phyloP scores from a whole-genome alignment of 2,888 invertebrate species.

The Nowickia ferox region DNA sequence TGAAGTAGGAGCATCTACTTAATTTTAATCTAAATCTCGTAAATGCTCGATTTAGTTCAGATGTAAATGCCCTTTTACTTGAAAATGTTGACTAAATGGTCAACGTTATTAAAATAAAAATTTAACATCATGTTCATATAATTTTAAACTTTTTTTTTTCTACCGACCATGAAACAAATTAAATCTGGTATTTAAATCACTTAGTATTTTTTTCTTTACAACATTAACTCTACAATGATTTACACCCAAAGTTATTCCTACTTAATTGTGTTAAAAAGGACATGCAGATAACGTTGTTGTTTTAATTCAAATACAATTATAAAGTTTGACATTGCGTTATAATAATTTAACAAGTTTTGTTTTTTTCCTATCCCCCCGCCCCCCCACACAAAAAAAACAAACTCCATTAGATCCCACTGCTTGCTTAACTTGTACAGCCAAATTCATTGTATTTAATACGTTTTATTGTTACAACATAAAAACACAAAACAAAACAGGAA shows the following conservation, averaged over 20 bases:
- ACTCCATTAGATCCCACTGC: not conserved
- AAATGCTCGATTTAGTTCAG: too few relatives aligned
- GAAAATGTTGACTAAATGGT: too few relatives aligned
- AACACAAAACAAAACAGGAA: not conserved
- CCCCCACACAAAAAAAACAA: not conserved
- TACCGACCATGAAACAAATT: not conserved
- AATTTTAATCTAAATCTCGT: too few relatives aligned
- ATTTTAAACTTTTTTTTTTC: too few relatives aligned
- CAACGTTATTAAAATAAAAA: not conserved
- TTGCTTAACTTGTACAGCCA: not conserved
- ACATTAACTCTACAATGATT: not conserved
- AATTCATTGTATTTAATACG: constrained; percentile 7
- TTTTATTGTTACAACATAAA: constrained; percentile 21
- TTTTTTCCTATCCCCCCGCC: not conserved
- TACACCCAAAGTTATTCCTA: not conserved
- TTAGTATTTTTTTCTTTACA: not conserved
- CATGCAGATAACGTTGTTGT: constrained; percentile 17
- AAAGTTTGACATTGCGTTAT: constrained; percentile 39
- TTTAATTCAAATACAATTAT: constrained; percentile 53
- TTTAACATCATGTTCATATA: not conserved
- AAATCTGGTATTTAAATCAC: not conserved
- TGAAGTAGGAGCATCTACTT: too few relatives aligned
- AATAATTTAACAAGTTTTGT: constrained; percentile 37
- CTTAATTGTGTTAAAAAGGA: constrained; percentile 11
- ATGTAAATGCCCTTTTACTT: too few relatives aligned